These are phyloP conservation scores for Paramisgurnus dabryanus DNA, from an alignment of 2,113 vertebrate species.

Conservation along the genomic window DNA sequence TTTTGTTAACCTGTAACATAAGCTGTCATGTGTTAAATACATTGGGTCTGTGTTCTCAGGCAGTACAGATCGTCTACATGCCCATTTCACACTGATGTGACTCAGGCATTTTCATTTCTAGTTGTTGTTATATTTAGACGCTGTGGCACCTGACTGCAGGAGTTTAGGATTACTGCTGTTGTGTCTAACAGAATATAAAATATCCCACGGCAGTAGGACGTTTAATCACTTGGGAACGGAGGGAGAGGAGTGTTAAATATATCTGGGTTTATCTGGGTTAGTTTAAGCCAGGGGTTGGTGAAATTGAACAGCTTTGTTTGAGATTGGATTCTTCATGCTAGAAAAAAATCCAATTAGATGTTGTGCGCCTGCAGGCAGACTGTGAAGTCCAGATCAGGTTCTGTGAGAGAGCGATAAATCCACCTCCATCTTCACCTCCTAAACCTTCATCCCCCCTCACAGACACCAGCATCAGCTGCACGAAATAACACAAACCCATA, in stretches of 20 bases:
- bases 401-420: constrained; percentile 72
- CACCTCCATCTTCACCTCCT: constrained; percentile 41
- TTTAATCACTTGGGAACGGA: neutral
- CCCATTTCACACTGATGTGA: neutral
- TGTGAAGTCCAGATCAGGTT: constrained; percentile 58
- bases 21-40: constrained; percentile 11
- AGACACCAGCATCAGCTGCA: constrained; percentile 52
- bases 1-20: constrained; percentile 45
- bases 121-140: neutral
- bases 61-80: neutral
- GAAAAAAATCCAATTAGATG: constrained; percentile 71
- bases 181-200: neutral
- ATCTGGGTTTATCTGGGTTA: constrained; percentile 16
- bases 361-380: constrained; percentile 61
- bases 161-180: neutral
- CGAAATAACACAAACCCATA: neutral
- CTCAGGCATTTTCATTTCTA: neutral
- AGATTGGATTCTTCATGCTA: constrained; percentile 72
- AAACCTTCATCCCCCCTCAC: constrained; percentile 59
- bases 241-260: neutral
- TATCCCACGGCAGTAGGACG: neutral
- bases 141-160: neutral
- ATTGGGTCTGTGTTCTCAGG: neutral
- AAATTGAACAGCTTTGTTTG: constrained; percentile 55
- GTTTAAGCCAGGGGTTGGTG: constrained; percentile 24